These are phyloP conservation scores for Lamellibrachia luymesi DNA, from an alignment of 1,140 invertebrate species.

Conservation along the genomic window DNA sequence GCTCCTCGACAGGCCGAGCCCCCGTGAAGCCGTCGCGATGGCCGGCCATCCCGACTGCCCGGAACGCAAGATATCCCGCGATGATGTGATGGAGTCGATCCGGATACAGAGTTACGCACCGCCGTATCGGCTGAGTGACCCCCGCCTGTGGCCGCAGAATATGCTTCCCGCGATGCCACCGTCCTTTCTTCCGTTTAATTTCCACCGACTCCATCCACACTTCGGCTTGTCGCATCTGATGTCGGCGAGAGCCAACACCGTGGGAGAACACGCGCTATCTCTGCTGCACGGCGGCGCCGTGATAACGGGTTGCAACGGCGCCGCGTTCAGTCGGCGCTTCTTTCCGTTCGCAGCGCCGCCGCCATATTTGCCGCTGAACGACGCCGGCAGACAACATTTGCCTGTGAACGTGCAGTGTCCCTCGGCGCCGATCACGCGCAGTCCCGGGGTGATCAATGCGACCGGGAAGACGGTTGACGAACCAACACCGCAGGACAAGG, in stretches of 20 bases:
- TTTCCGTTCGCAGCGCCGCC: background rate
- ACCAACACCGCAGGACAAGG: background rate
- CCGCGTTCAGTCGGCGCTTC: background rate
- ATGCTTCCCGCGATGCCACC: background rate
- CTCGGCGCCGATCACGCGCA: background rate
- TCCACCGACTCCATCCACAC: background rate
- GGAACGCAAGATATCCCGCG: background rate
- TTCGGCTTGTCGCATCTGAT: background rate
- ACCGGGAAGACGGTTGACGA: background rate
- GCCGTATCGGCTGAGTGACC: background rate
- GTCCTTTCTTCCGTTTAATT: background rate
- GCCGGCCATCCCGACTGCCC: no score
- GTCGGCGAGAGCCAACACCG: background rate
- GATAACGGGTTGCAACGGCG: background rate
- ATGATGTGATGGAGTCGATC: background rate
- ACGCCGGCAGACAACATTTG: background rate
- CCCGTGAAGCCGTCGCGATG: background rate
- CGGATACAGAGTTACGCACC: background rate
- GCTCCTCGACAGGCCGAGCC: background rate
- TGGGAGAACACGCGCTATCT: background rate
- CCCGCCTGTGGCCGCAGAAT: background rate
- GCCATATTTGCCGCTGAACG: background rate
- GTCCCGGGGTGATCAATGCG: background rate
- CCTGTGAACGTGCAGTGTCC: background rate
- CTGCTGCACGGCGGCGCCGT: background rate